Conservation (phyloP, 2,797 vertebrate genomes). For the Bucorvus abyssinicus region DNA sequence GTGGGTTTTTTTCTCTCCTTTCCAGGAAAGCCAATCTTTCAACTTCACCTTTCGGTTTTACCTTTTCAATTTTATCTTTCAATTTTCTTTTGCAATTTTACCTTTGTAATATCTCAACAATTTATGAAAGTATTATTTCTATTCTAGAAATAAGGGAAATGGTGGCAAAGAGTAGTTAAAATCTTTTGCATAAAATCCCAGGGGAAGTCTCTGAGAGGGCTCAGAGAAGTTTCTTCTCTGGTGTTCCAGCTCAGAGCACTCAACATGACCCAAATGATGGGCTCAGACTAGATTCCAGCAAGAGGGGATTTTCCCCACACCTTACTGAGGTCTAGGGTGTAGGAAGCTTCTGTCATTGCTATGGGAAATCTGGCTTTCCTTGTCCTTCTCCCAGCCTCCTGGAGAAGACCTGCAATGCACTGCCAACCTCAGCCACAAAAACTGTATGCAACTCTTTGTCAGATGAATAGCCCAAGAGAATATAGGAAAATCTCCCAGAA, state of each 20-base stretch:
- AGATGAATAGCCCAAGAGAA: not conserved
- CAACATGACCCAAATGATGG: fast-evolving
- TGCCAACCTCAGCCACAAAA: not conserved
- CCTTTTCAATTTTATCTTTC: not conserved
- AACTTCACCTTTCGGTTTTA: not conserved
- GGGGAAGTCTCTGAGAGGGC: not conserved
- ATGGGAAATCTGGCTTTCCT: not conserved
- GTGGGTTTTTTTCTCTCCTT: not conserved
- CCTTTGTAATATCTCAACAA: not conserved
- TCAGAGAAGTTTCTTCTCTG: not conserved
- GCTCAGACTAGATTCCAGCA: not conserved
- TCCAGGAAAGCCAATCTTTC: not conserved
- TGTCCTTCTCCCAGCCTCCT: not conserved
- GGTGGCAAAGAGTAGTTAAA: not conserved
- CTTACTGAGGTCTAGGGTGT: not conserved
- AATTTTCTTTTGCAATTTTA: not conserved
- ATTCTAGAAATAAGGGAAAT: not conserved
- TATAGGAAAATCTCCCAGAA: not conserved
- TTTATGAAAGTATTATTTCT: not conserved
- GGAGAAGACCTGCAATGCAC: not conserved
- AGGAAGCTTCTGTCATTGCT: not conserved
- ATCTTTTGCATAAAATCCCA: not conserved
- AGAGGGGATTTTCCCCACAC: not conserved
- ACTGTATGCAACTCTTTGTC: not conserved
- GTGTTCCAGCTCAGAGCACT: not conserved